Conservation (phyloP, 2,797 vertebrate species). For the Sylvilagus floridanus region DNA sequence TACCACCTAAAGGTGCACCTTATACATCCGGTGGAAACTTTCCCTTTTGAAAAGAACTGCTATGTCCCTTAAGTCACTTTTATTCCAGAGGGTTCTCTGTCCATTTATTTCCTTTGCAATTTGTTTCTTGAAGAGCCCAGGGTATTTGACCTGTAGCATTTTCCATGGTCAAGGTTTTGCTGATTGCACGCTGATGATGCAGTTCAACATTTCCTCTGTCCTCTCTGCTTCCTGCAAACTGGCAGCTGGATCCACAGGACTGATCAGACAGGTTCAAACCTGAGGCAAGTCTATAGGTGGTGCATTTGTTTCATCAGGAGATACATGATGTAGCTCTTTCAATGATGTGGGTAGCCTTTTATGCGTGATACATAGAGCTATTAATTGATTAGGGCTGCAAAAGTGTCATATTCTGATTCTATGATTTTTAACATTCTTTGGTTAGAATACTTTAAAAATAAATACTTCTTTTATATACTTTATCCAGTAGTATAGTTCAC, state of each 20-base stretch:
- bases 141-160: background rate
- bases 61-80: background rate
- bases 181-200: background rate
- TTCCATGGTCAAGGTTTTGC: background rate
- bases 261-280: background rate
- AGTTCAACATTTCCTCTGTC: background rate
- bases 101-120: constrained; percentile 1
- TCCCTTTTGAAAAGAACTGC: background rate
- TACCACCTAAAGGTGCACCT: background rate
- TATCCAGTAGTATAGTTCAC: background rate
- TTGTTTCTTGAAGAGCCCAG: background rate
- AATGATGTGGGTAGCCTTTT: background rate
- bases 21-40: background rate
- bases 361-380: background rate
- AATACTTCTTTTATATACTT: constrained; percentile 46
- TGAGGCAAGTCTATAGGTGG: background rate
- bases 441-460: constrained; percentile 4
- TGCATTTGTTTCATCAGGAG: background rate
- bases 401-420: background rate
- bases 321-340: background rate
- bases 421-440: background rate
- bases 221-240: background rate
- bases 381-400: background rate
- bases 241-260: background rate
- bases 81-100: background rate